Conservation (phyloP, 2,797 vertebrate species). For the Malacoraja senta region DNA sequence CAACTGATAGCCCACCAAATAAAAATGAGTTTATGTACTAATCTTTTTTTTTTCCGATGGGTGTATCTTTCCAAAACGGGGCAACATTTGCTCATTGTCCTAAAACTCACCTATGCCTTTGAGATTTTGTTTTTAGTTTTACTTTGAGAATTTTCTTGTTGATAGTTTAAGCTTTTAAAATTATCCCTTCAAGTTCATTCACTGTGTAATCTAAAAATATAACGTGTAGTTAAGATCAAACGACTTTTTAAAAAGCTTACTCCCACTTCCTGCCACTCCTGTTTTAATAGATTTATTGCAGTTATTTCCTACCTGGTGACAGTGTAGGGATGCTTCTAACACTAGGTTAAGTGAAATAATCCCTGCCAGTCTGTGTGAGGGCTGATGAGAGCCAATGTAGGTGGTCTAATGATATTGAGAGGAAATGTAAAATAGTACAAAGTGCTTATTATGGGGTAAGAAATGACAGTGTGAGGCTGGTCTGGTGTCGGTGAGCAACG, state of each 20-base stretch:
- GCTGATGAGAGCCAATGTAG: constrained; percentile 34
- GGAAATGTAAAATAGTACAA: constrained; percentile 20
- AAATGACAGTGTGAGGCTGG: constrained; percentile 28
- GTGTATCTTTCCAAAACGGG: not conserved
- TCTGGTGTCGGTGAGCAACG: not conserved
- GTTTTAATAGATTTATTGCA: constrained; percentile 30
- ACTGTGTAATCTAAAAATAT: constrained; percentile 33
- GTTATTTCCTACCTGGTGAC: constrained; percentile 33
- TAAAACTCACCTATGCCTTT: not conserved
- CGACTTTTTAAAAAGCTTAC: constrained; percentile 25
- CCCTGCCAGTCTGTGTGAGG: constrained; percentile 36
- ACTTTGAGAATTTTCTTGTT: not conserved
- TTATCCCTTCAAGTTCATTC: constrained; percentile 5
- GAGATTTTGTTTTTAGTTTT: not conserved
- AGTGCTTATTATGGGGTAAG: constrained; percentile 36
- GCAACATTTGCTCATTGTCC: not conserved
- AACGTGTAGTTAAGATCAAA: constrained; percentile 38
- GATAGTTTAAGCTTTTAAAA: constrained; percentile 27
- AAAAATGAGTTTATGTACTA: not conserved
- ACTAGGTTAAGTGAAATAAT: constrained; percentile 28
- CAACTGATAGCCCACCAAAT: not conserved
- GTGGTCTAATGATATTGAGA: constrained; percentile 15
- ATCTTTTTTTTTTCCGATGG: not conserved
- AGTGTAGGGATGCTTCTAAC: constrained; percentile 10
- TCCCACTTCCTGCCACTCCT: constrained; percentile 32